Conservation (phyloP, 1,140 invertebrate genomes). For the Aphis craccivora region DNA sequence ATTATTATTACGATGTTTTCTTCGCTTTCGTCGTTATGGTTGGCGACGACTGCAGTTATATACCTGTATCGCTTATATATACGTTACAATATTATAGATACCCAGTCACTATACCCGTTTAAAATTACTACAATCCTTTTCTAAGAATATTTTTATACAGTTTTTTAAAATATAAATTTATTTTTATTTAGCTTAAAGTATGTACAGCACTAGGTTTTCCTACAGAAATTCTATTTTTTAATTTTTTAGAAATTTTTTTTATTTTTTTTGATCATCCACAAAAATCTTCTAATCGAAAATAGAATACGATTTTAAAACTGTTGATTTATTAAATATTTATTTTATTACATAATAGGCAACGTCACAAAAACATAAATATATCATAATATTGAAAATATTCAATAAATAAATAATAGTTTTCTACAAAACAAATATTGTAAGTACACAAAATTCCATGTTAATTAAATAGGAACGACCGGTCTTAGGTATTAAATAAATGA, state of each 20-base stretch:
- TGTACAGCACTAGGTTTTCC: not conserved
- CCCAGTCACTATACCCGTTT: not conserved
- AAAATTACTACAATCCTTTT: not conserved
- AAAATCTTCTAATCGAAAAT: too few species aligned
- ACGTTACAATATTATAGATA: not conserved
- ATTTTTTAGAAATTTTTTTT: not conserved
- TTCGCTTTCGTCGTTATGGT: not conserved
- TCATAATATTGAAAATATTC: too few species aligned
- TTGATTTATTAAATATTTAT: too few species aligned
- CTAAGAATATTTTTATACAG: too few species aligned
- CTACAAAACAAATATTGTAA: too few species aligned
- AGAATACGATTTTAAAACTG: too few species aligned
- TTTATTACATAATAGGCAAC: too few species aligned
- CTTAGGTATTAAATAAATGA: not conserved
- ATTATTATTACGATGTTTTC: not conserved
- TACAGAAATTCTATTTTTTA: not conserved
- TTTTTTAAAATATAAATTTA: too few species aligned
- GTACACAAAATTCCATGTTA: not conserved
- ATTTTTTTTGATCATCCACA: not conserved
- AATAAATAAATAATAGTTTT: too few species aligned
- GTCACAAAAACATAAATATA: not conserved
- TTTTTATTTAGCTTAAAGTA: too few species aligned
- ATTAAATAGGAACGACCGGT: not conserved
- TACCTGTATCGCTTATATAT: not conserved
- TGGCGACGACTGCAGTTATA: not conserved